Conservation (phyloP, 2,113 vertebrate species). For the Chaetorhynchus papuensis region DNA sequence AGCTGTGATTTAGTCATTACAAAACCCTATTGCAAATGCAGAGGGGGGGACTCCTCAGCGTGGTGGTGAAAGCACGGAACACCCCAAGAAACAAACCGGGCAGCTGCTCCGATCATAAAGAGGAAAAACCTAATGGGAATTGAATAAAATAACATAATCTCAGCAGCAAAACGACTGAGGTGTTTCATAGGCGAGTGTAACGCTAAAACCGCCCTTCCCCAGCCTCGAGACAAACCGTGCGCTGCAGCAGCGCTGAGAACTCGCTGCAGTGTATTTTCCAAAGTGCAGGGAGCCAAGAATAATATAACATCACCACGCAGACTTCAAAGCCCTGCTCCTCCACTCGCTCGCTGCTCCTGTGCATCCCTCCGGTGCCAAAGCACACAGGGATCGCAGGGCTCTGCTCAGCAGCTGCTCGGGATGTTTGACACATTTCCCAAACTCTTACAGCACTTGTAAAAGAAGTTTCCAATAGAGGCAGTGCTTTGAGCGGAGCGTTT, state of each 20-base stretch:
- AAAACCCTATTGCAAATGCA: background rate
- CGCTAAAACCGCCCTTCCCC: constrained; percentile 71
- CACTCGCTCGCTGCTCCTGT: constrained; percentile 73
- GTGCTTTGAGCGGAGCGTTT: background rate
- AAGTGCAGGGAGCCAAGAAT: constrained; percentile 77
- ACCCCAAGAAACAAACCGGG: background rate
- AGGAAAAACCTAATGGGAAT: constrained; percentile 4
- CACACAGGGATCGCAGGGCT: constrained; percentile 59
- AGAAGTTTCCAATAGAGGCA: constrained; percentile 75
- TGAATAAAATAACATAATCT: constrained; percentile 47
- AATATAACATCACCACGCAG: constrained; percentile 79
- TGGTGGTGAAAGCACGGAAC: background rate
- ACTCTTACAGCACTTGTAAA: constrained; percentile 70
- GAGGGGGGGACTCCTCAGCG: background rate
- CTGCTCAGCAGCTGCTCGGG: constrained; percentile 65
- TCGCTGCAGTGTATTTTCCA: constrained; percentile 82
- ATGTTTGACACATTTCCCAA: constrained; percentile 72
- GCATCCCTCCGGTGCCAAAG: constrained; percentile 75
- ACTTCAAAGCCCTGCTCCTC: constrained; percentile 78
- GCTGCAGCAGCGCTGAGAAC: constrained; percentile 67
- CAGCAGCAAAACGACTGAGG: constrained; percentile 23
- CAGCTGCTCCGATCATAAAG: background rate
- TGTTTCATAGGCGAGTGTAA: constrained; percentile 74
- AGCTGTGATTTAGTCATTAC: background rate
- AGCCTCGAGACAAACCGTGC: constrained; percentile 64